Conservation (phyloP, 2,113 vertebrate species). For the Lophius piscatorius region DNA sequence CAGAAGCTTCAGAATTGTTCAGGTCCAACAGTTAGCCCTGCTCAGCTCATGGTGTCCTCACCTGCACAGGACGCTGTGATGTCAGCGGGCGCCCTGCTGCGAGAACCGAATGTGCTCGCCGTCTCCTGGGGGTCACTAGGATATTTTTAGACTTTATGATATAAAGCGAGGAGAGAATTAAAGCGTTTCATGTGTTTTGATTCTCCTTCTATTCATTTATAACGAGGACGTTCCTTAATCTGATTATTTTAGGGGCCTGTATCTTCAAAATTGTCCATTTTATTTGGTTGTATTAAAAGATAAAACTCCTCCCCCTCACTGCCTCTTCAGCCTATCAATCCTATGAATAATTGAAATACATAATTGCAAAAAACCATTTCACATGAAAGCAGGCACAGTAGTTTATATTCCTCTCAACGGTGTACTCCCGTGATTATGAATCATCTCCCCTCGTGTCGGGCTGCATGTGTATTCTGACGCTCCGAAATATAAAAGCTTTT, state of each 20-base stretch:
- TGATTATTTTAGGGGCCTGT: constrained; percentile 17
- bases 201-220: constrained; percentile 11
- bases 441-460: neutral
- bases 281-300: constrained; percentile 33
- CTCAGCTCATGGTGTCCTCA: constrained; percentile 66
- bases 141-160: constrained; percentile 73
- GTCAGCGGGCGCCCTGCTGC: constrained; percentile 71
- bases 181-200: constrained; percentile 18
- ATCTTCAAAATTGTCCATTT: constrained; percentile 39
- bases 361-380: constrained; percentile 19
- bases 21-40: no score
- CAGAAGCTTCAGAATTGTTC: no score
- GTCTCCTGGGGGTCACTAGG: constrained; percentile 65
- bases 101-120: constrained; percentile 66
- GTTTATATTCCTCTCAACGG: constrained; percentile 25
- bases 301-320: constrained; percentile 9
- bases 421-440: constrained; percentile 20
- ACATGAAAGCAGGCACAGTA: constrained; percentile 3
- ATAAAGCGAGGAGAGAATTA: constrained; percentile 57
- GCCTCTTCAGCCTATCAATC: constrained; percentile 9
- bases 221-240: constrained; percentile 41
- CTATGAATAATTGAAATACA: constrained; percentile 48
- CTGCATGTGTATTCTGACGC: neutral
- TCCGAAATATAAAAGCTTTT: neutral
- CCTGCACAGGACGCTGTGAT: constrained; percentile 69